Evolutionary conservation across 2,888 invertebrate species (phyloP), one percentile per base, ranked within the genome.

Genomic region (Melanargia galathea): DNA sequence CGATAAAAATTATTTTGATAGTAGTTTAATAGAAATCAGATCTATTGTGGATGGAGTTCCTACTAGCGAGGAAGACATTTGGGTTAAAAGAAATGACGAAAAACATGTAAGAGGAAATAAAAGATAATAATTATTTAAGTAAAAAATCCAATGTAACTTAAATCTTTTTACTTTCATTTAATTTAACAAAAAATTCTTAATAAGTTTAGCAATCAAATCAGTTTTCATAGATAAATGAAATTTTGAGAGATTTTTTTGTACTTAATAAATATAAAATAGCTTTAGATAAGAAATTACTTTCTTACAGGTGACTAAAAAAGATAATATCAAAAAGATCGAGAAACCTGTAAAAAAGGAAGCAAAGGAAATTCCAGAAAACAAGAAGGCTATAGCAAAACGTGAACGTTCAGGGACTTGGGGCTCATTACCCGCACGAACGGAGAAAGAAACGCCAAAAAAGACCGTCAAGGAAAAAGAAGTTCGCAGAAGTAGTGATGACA

Each of bases 1-100:
- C 68, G 96, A 96, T 84, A 95, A 95, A 77, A 92, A 94, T 70
- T 97, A 95, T 90, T 96, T 96, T 79, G 96, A 96, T 85, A 94
- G 95, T 72, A 95, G 96, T 69, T 90, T 96, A 71, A 94, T 96
- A 73, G 96, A 96, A 85, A 95, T 96, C 85, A 95, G 95, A 79
- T 95, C 94, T 71, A 93, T 93, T 62, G 94, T 94, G n/a, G 93
- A 94, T 67, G 94, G 93, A 71, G 87, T 92, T 46, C 93, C 93
- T 0, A 81, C 94, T 49, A 93, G 94, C 73, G 81, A 82, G 1
- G 95, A 95, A 76, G 95, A 95, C 72, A 93, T 95, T 72, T 95
- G 95, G 95, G 92, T 95, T 33, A 93, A 93, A 74, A 87, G 95
- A 75, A 82, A 86, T 16, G 92, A 93, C 59, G 81, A 92, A 72